phyloP scores from a whole-genome alignment of 2,888 invertebrate genomes.

The Altica lythri region DNA sequence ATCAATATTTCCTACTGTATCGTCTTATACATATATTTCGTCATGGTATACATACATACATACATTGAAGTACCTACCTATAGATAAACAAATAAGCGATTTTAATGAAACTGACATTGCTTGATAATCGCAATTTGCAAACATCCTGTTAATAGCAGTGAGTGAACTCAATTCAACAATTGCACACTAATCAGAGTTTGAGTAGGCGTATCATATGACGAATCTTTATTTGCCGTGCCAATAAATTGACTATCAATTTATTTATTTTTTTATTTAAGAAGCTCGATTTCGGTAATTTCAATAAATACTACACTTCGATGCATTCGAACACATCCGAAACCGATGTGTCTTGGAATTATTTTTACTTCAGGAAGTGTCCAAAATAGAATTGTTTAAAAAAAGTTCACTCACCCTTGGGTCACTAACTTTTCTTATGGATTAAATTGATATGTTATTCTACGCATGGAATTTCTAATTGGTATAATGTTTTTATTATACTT shows the following conservation, averaged over 20 bases:
- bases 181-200: not conserved
- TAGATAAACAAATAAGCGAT: too few species aligned
- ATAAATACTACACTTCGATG: not conserved
- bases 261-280: not conserved
- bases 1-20: too few species aligned
- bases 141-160: not conserved
- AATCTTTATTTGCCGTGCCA: not conserved
- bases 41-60: too few species aligned
- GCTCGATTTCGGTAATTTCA: not conserved
- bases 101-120: too few species aligned
- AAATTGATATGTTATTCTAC: too few species aligned
- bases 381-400: conserved; percentile 19
- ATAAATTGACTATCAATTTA: not conserved
- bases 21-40: too few species aligned
- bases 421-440: conserved; percentile 12
- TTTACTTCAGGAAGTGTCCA: conserved; percentile 9
- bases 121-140: not conserved
- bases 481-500: too few species aligned
- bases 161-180: conserved; percentile 1
- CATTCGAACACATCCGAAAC: not conserved
- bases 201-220: not conserved
- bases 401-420: conserved; percentile 11
- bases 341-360: not conserved
- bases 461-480: too few species aligned
- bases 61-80: too few species aligned